These are phyloP conservation scores for Drosophila lacicola DNA, from an alignment of 2,888 invertebrate species.

Conservation along the genomic window DNA sequence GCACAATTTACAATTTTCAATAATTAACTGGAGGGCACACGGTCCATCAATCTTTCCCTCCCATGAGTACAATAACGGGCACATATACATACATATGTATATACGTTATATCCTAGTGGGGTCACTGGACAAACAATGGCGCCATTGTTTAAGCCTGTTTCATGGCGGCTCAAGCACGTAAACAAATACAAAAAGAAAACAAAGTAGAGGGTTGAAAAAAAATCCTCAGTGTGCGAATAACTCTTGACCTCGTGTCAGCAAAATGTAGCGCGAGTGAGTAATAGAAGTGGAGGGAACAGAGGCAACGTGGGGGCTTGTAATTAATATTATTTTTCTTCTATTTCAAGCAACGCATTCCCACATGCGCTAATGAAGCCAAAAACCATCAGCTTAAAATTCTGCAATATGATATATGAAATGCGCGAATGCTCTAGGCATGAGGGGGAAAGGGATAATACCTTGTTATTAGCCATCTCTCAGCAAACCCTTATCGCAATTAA, in stretches of 20 bases:
- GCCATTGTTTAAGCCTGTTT: conserved; percentile 50
- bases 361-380: conserved; percentile 12
- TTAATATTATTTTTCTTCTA: conserved; percentile 43
- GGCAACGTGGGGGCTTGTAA: conserved; percentile 36
- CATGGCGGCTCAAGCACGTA: conserved; percentile 52
- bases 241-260: conserved; percentile 59
- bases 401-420: conserved; percentile 3
- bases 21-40: conserved; percentile 14
- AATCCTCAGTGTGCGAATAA: conserved; percentile 35
- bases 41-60: conserved; percentile 3
- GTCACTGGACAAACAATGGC: conserved; percentile 43
- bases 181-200: conserved; percentile 47
- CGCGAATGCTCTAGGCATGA: too few species aligned
- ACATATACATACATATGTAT: neutral
- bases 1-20: conserved; percentile 19
- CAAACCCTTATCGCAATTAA: too few species aligned
- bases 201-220: conserved; percentile 24
- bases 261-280: conserved; percentile 9
- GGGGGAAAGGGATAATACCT: too few species aligned
- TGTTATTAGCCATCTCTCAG: too few species aligned
- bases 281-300: conserved; percentile 4
- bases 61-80: neutral
- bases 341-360: conserved; percentile 23
- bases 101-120: conserved; percentile 13
- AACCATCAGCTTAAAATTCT: conserved; percentile 19